phyloP scores from a whole-genome alignment of 2,888 invertebrate genomes.

The Andrena haemorrhoa region DNA sequence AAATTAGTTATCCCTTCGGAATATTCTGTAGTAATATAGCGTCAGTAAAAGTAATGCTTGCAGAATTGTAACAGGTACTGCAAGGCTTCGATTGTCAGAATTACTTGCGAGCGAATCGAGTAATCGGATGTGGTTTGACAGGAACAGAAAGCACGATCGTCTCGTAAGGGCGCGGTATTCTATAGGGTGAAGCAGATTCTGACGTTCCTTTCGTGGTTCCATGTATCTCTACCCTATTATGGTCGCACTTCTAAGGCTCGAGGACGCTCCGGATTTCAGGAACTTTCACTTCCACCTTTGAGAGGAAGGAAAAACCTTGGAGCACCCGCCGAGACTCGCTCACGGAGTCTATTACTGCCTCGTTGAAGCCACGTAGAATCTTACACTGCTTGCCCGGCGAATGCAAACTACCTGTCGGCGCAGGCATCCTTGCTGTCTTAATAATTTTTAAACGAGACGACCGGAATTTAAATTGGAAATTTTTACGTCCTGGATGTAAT shows the following conservation, averaged over 20 bases:
- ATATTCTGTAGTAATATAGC: too few species aligned
- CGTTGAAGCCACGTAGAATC: slow-evolving; percentile 62
- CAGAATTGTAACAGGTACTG: too few species aligned
- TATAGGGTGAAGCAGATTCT: not conserved
- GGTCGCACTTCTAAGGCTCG: slow-evolving; percentile 46
- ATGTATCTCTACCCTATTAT: slow-evolving; percentile 39
- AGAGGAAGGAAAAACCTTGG: slow-evolving; percentile 65
- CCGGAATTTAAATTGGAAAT: slow-evolving; percentile 62
- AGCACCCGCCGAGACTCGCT: slow-evolving; percentile 68
- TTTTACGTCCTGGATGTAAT: slow-evolving; percentile 35
- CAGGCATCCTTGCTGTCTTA: slow-evolving; percentile 52
- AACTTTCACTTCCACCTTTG: slow-evolving; percentile 65
- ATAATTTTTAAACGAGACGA: slow-evolving; percentile 59
- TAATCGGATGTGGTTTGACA: not conserved
- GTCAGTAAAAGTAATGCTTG: too few species aligned
- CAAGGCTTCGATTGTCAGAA: too few species aligned
- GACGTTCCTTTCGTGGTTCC: slow-evolving; percentile 16
- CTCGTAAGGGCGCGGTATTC: not conserved
- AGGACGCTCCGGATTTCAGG: slow-evolving; percentile 58
- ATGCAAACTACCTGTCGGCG: slow-evolving; percentile 63
- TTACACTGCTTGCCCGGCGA: slow-evolving; percentile 49
- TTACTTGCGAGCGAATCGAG: too few species aligned
- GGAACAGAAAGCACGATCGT: not conserved
- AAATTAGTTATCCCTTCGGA: too few species aligned
- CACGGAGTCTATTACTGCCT: slow-evolving; percentile 70